Conservation (phyloP, 2,797 vertebrate species). For the Danio tinwini region DNA sequence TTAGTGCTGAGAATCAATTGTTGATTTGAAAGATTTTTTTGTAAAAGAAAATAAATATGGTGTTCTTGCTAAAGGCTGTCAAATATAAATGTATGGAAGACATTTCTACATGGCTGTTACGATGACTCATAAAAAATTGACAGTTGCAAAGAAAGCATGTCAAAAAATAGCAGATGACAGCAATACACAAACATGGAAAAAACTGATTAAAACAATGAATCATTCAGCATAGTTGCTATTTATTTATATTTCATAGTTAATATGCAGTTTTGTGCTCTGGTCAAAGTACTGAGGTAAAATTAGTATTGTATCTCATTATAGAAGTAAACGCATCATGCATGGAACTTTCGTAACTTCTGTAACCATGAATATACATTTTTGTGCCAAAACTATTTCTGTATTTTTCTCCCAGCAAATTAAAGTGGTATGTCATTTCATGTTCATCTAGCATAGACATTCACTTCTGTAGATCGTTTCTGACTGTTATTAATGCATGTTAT, state of each 20-base stretch:
- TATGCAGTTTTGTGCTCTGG: not conserved
- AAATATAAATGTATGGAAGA: slow-evolving; percentile 4
- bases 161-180: not conserved
- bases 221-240: not conserved
- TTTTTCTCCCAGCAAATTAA: not conserved
- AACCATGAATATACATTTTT: too few relatives aligned
- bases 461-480: not conserved
- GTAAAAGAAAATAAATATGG: too few relatives aligned
- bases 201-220: not conserved
- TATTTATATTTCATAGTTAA: not conserved
- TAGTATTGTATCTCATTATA: too few relatives aligned
- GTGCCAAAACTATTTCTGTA: not conserved
- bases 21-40: too few relatives aligned
- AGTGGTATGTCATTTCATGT: not conserved
- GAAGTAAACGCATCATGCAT: too few relatives aligned
- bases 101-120: not conserved
- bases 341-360: too few relatives aligned
- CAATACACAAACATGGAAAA: not conserved
- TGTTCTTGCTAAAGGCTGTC: too few relatives aligned
- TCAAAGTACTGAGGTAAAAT: not conserved
- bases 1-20: not conserved
- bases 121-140: not conserved
- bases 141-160: not conserved
- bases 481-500: not conserved
- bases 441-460: not conserved